Evolutionary conservation across 1,140 invertebrate genomes (phyloP).

Genomic region (Bombus superbus): DNA sequence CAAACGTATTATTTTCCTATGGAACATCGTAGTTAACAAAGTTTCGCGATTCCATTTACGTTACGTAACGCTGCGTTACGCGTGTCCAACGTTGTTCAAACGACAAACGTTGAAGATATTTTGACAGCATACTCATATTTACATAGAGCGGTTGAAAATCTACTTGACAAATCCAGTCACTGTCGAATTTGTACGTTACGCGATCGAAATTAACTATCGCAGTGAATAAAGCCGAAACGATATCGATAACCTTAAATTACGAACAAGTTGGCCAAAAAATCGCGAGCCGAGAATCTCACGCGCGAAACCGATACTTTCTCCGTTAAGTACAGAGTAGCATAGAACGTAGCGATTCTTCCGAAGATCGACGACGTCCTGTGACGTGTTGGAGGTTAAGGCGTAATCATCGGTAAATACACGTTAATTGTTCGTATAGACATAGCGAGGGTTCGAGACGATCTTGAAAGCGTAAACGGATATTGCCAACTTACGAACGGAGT

Average conservation of each 20-base stretch:
- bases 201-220: not conserved
- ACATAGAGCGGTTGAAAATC: not conserved
- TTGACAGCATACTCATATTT: not conserved
- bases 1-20: too few relatives aligned
- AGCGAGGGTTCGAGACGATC: conserved; percentile 5
- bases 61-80: not conserved
- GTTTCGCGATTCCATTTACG: not conserved
- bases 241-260: not conserved
- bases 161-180: too few relatives aligned
- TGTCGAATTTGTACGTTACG: not conserved
- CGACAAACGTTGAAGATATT: not conserved
- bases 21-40: too few relatives aligned
- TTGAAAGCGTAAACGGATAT: conserved; percentile 14
- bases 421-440: conserved; percentile 29
- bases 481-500: not conserved
- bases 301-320: not conserved
- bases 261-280: not conserved
- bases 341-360: not conserved
- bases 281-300: not conserved
- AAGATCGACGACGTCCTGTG: not conserved
- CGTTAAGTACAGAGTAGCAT: not conserved
- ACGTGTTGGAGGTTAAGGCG: conserved; percentile 6
- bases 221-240: too few relatives aligned
- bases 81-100: not conserved
- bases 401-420: not conserved